Conservation (phyloP, 1,140 invertebrate species). For the Orchesella cincta region DNA sequence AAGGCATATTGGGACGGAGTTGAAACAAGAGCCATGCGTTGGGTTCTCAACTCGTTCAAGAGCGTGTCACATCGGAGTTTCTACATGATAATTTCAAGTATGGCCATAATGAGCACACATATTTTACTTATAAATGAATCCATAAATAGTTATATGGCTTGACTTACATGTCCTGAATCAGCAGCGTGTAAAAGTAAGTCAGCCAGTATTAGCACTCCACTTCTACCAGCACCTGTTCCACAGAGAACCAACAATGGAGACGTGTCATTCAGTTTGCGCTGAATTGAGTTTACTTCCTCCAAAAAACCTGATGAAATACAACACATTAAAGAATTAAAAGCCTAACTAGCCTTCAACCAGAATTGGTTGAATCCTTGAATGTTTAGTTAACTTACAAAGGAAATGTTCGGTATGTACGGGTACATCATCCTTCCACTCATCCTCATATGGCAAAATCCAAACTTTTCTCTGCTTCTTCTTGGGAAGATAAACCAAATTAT, state of each 20-base stretch:
- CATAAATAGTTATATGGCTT: neutral
- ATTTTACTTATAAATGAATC: neutral
- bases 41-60: conserved; percentile 73
- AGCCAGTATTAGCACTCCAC: conserved; percentile 74
- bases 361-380: conserved; percentile 31
- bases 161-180: conserved; percentile 79
- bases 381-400: conserved; percentile 41
- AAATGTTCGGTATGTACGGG: conserved; percentile 51
- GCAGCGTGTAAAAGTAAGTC: conserved; percentile 79
- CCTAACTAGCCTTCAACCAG: no score
- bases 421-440: conserved; percentile 51
- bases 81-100: conserved; percentile 36
- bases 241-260: conserved; percentile 71
- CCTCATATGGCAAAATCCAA: conserved; percentile 51
- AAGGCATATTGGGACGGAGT: conserved; percentile 85
- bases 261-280: conserved; percentile 69
- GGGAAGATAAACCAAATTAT: conserved; percentile 37
- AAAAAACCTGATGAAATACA: conserved; percentile 67
- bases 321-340: conserved; percentile 50
- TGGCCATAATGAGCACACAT: neutral
- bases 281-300: conserved; percentile 79
- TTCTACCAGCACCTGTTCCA: conserved; percentile 69
- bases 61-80: conserved; percentile 51
- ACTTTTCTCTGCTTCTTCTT: conserved; percentile 50
- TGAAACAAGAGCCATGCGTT: conserved; percentile 82